Evolutionary conservation across 2,113 vertebrate genomes (phyloP).

Genomic region (Toxostoma redivivum): DNA sequence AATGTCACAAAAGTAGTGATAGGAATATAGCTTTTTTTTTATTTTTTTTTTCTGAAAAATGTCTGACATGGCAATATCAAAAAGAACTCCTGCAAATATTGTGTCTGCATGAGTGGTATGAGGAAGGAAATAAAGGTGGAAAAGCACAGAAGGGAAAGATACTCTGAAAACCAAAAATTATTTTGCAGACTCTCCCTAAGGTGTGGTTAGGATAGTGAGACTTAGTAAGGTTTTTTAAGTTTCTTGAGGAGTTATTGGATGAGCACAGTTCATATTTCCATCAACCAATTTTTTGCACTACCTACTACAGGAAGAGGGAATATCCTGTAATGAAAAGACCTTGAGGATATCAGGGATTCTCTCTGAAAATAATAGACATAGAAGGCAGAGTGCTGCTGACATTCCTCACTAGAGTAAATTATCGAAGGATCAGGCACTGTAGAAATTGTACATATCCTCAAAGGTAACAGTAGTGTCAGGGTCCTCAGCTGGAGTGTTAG

Average conservation of each 20-base stretch:
- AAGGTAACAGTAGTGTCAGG: not conserved
- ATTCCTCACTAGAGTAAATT: not conserved
- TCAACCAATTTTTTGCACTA: not conserved
- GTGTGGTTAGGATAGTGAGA: not conserved
- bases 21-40: not conserved
- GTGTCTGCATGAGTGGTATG: rapidly evolving
- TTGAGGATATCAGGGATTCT: not conserved
- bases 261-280: not conserved
- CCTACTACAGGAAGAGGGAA: not conserved
- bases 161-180: not conserved
- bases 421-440: not conserved
- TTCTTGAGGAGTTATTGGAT: not conserved
- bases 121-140: not conserved
- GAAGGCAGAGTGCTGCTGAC: not conserved
- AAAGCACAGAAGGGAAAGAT: not conserved
- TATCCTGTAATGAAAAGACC: not conserved
- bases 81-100: not conserved
- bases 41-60: not conserved
- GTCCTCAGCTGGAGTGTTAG: not conserved
- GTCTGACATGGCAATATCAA: not conserved
- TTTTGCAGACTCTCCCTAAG: not conserved
- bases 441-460: not conserved
- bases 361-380: not conserved
- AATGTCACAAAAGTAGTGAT: not conserved
- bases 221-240: not conserved